These are phyloP conservation scores for Apeira syringaria DNA, from an alignment of 2,888 invertebrate genomes.

Conservation along the genomic window DNA sequence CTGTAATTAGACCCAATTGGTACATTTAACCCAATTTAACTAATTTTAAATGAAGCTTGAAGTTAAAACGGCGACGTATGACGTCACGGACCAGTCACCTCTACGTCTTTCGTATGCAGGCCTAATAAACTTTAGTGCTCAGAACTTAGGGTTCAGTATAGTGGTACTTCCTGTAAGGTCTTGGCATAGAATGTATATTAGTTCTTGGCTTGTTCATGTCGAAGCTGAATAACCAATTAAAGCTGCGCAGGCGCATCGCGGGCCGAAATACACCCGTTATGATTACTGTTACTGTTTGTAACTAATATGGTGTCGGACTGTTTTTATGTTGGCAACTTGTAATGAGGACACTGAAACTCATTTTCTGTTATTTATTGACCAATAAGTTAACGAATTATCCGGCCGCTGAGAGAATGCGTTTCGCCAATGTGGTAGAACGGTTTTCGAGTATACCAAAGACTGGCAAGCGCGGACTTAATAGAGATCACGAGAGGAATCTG, in stretches of 20 bases:
- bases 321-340: background rate
- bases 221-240: conserved; percentile 53
- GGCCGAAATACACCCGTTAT: conserved; percentile 49
- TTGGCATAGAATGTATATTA: too few relatives aligned
- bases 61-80: conserved; percentile 11
- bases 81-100: conserved; percentile 8
- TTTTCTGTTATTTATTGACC: conserved; percentile 4
- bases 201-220: too few relatives aligned
- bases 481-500: too few relatives aligned
- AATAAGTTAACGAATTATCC: too few relatives aligned
- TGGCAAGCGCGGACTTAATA: too few relatives aligned
- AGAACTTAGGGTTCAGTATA: conserved; percentile 21
- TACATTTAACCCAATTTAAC: conserved; percentile 20
- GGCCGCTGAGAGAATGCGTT: too few relatives aligned
- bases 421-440: too few relatives aligned
- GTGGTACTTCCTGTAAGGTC: conserved; percentile 15
- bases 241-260: conserved; percentile 40
- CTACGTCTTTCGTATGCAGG: background rate
- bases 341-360: conserved; percentile 1
- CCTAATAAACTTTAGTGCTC: conserved; percentile 21
- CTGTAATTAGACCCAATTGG: conserved; percentile 8
- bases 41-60: conserved; percentile 16
- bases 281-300: conserved; percentile 47
- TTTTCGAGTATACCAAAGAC: too few relatives aligned
- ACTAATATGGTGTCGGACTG: conserved; percentile 9